A percentile compares a stretch with the other conserved stretches of the same genome.
These are phyloP conservation scores for Brachylomia viminalis DNA, from an alignment of 2,888 invertebrate species.

Conservation along the genomic window DNA sequence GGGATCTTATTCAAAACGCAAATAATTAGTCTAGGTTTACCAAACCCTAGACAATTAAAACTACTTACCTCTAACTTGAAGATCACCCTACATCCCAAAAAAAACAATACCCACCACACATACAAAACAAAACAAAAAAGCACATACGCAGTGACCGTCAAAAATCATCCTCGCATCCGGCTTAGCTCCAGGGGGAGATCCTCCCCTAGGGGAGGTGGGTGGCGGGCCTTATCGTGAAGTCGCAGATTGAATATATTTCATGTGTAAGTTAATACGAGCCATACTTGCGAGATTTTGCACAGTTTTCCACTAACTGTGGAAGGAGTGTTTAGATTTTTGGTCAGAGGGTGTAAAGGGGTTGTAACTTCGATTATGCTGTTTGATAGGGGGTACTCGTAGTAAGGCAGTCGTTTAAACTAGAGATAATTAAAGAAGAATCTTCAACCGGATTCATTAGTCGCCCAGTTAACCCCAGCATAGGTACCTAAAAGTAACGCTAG, in stretches of 20 bases:
- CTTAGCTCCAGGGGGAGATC: conserved; percentile 71
- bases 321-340: conserved; percentile 51
- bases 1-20: too few species aligned
- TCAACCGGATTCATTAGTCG: not conserved
- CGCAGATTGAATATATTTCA: conserved; percentile 94
- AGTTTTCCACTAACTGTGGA: conserved; percentile 63
- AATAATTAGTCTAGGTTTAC: not conserved
- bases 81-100: not conserved
- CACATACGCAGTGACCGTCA: conserved; percentile 80
- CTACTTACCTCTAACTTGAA: not conserved
- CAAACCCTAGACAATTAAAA: not conserved
- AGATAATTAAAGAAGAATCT: not conserved
- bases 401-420: not conserved
- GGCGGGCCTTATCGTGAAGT: conserved; percentile 90
- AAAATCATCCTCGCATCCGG: conserved; percentile 81
- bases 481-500: too few species aligned
- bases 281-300: conserved; percentile 74
- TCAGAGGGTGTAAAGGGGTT: conserved; percentile 18
- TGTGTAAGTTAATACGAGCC: conserved; percentile 87
- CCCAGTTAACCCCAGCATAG: not conserved
- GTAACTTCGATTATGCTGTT: not conserved
- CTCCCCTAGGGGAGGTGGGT: conserved; percentile 61
- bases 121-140: conserved; percentile 62
- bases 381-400: not conserved
- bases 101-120: not conserved